phyloP scores from a whole-genome alignment of 2,888 invertebrate genomes.

The Lissocephala sabroskyi region DNA sequence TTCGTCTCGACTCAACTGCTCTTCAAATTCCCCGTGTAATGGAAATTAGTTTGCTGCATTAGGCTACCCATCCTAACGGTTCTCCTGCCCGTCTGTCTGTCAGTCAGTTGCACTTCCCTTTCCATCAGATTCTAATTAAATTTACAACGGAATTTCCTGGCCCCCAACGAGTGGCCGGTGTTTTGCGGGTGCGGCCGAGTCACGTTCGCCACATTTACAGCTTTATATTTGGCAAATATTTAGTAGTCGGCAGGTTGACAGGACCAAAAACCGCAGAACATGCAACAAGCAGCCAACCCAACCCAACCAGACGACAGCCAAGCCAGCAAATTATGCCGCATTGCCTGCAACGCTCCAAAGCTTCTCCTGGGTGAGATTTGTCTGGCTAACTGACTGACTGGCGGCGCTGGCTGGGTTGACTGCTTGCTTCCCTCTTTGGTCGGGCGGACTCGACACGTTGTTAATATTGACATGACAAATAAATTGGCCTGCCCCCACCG shows the following conservation, averaged over 20 bases:
- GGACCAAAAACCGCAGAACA: slow-evolving; percentile 50
- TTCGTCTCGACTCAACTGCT: background rate
- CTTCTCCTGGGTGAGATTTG: slow-evolving; percentile 9
- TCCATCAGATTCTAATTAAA: slow-evolving; percentile 55
- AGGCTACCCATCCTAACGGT: slow-evolving; percentile 8
- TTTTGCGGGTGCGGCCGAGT: slow-evolving; percentile 17
- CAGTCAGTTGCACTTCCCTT: slow-evolving; percentile 3
- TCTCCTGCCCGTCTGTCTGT: background rate
- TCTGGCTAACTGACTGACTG: slow-evolving; percentile 26
- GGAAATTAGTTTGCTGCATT: slow-evolving; percentile 55
- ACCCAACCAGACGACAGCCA: slow-evolving; percentile 12
- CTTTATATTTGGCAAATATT: slow-evolving; percentile 54
- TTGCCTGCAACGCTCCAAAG: slow-evolving; percentile 13
- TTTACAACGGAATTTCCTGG: slow-evolving; percentile 33
- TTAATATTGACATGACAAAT: slow-evolving; percentile 66
- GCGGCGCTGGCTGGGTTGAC: slow-evolving; percentile 22
- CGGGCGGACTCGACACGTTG: too few relatives aligned
- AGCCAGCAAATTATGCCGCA: slow-evolving; percentile 28
- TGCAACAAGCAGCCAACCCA: slow-evolving; percentile 5
- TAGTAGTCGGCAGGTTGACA: slow-evolving; percentile 53
- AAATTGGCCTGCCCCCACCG: slow-evolving; percentile 44
- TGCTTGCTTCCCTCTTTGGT: too few relatives aligned
- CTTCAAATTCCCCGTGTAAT: slow-evolving; percentile 24
- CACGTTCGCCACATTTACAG: slow-evolving; percentile 13
- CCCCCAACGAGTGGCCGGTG: too few relatives aligned